Evolutionary conservation across 92 coral and sea anemone species (phyloP), one percentile per base, ranked within the genome.

Genomic region (Blastomussa wellsi): DNA sequence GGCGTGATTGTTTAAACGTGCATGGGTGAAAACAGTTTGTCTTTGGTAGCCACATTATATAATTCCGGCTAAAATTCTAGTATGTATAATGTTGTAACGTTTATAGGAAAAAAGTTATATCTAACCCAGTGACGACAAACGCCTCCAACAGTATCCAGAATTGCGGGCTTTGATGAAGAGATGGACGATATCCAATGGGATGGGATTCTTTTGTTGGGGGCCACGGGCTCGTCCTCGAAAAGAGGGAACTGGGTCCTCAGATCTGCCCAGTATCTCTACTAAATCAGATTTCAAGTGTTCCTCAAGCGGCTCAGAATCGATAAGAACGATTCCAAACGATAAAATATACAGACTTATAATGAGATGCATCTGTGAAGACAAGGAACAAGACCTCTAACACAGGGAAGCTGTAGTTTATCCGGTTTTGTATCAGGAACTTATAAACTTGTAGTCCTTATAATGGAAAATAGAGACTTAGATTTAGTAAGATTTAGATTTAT

Each of bases 291-390:
- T 35, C 7, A 53, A 32, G 64, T 62, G 39, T 72, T 41, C 39
- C 16, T 41, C 57, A 41, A 28, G 28, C n/a, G 39, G 75, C 33
- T 52, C 84, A 66, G 75, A 80, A 17, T 35, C 48, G 36, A 42
- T 80, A 15, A 67, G 29, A 38, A 66, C 29, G 22, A 66, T 17
- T 38, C 84, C 72, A 31, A 31, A 8, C 44, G 31, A 37, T 51
- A 66, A 80, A n/a, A 32, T 42, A 22, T 28, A 26, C 64, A 66
- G 8, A 19, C 44, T 67, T n/a, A 32, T 12, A 48, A 66, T 7
- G 44, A 80, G 47, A 31, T 80, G 84, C 83, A 79, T 79, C 83
- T 79, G 64, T 44, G 31, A 48, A 67, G 29, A 66, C 19, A 64
- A 41, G 51, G 31, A 36, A 28, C 44, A 64, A 76, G 16, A 7